Base-by-base conservation (phyloP, 1,140 invertebrate species). In the Periplaneta americana region DNA sequence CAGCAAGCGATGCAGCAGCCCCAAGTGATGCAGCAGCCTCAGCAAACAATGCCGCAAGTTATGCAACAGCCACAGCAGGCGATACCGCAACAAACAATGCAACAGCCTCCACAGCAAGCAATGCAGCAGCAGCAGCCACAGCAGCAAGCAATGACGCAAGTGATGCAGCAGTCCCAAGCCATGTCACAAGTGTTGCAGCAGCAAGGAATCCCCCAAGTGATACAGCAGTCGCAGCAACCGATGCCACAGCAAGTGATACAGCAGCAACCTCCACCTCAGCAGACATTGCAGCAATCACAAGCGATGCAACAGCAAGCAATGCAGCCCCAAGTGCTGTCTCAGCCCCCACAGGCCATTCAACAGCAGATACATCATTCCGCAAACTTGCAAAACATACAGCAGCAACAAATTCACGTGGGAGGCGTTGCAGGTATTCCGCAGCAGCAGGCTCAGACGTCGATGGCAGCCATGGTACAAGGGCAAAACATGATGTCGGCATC, bases 101-200 rank as follows among this genome's bases (percentile, higher is more conserved):
- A 76, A 18, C 83, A 82, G 37, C 78, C 84, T 18, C 80, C 66
- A 79, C 82, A 39, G 48, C 79, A 81, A 75, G 82, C 81, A 79
- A 39, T 37, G 18, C 75, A 82, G 36, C 81, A 76, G 48, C 83
- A 77, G 66, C 33, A 37, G 32, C 37, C 76, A 31, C 76, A 78
- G 31, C 74, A 77, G 22, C 83, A 80, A 78, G 78, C 80, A 8
- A 80, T 80, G 39, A 31, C 39, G 17, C 83, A 82, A 77, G 75
- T 74, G 22, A 34, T 79, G 17, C 78, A 36, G 74, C 79, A 84
- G 28, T 28, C 82, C 2, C 84, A 83, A 48, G 66, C 77, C 74
- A 88, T 89, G 84, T 87, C 88, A 84, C 88, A 89, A 83, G 87
- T 88, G 83, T 82, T 89, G n/a, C 85, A 86, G 66, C 85, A 87